A percentile compares a stretch with the other conserved stretches of the same genome.
These are phyloP conservation scores for Ormyrus rosae DNA, from an alignment of 2,888 invertebrate species.

Conservation along the genomic window DNA sequence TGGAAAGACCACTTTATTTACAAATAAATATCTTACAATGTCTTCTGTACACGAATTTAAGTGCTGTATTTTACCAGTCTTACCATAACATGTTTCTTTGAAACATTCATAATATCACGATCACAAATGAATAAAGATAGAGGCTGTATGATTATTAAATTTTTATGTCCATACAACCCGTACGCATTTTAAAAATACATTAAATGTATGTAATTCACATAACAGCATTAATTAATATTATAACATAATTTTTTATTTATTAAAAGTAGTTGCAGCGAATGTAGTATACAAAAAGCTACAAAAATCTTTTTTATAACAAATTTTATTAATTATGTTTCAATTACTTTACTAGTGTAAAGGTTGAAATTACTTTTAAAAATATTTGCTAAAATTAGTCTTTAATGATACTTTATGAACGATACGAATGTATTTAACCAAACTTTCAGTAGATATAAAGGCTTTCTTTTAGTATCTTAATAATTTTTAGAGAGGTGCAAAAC, in stretches of 20 bases:
- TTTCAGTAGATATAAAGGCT: background rate
- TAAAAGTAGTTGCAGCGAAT: slow-evolving; percentile 18
- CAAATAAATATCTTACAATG: slow-evolving; percentile 59
- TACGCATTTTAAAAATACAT: too few relatives aligned
- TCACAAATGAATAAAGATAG: slow-evolving; percentile 24
- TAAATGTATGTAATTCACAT: too few relatives aligned
- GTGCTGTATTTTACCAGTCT: slow-evolving; percentile 50
- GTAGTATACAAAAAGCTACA: slow-evolving; percentile 47
- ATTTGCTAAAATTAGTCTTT: background rate
- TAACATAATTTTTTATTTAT: background rate
- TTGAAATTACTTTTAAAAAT: background rate
- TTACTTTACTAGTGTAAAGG: background rate
- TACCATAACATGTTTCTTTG: slow-evolving; percentile 43
- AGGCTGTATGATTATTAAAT: slow-evolving; percentile 17
- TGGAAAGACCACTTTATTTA: slow-evolving; percentile 49
- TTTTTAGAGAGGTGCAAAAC: too few relatives aligned
- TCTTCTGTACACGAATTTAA: slow-evolving; percentile 52
- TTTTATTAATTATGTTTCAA: slow-evolving; percentile 14
- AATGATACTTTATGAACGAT: background rate
- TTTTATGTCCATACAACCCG: background rate
- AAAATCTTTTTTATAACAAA: slow-evolving; percentile 38
- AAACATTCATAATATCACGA: slow-evolving; percentile 48
- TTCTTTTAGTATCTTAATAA: background rate
- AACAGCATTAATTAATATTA: too few relatives aligned
- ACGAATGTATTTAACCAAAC: background rate